Conservation (phyloP, 2,888 invertebrate species). For the Mythimna albipuncta region DNA sequence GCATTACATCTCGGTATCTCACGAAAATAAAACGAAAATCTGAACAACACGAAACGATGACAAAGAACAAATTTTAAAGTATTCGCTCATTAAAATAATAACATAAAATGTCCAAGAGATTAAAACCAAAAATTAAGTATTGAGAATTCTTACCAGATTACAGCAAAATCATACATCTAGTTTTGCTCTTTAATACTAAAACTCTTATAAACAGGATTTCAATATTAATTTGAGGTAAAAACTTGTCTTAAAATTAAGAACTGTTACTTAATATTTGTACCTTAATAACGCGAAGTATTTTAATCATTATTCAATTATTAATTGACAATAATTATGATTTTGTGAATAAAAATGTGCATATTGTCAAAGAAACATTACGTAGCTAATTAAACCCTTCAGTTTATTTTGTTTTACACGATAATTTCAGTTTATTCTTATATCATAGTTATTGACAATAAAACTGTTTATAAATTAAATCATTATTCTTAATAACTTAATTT, state of each 20-base stretch:
- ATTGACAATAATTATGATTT: conserved; percentile 11
- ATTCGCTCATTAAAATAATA: conserved; percentile 11
- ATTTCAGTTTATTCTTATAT: background rate
- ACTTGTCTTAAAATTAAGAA: conserved; percentile 21
- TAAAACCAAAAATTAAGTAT: conserved; percentile 22
- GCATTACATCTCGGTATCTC: conserved; percentile 31
- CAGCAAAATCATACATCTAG: conserved; percentile 1
- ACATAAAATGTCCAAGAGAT: conserved; percentile 10
- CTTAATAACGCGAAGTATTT: conserved; percentile 1
- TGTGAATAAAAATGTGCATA: background rate
- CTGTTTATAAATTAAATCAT: conserved; percentile 41
- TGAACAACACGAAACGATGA: conserved; percentile 35
- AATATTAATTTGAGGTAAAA: conserved; percentile 42
- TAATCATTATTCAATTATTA: background rate
- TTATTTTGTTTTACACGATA: background rate
- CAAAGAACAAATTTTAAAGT: conserved; percentile 14
- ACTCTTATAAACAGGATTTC: background rate
- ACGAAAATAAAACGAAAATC: conserved; percentile 34
- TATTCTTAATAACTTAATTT: conserved; percentile 39
- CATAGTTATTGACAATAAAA: conserved; percentile 16
- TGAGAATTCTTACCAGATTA: conserved; percentile 21
- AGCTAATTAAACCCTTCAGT: background rate
- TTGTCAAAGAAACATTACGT: background rate
- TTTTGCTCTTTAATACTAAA: conserved; percentile 13
- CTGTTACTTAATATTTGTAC: conserved; percentile 17